Evolutionary conservation across 2,113 vertebrate species (phyloP), one percentile per base, ranked within the genome.

Genomic region (Bujurquina vittata): DNA sequence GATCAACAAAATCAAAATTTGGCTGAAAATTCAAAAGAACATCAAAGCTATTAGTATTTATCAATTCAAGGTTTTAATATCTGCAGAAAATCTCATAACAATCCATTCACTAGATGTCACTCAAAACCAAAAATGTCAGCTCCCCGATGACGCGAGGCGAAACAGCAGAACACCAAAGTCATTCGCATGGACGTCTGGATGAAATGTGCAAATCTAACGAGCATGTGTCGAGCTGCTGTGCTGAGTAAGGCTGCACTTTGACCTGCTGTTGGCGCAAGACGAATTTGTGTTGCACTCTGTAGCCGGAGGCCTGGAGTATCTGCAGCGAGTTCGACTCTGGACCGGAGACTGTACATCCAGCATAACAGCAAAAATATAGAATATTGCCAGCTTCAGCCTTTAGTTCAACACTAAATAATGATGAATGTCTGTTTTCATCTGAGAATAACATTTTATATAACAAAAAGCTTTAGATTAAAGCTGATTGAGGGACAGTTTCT

Each of bases 401-500:
- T 35, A 5, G 35, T 12, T 26, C 74, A 57, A 5, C 61, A 46
- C 54, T 58, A 46, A 56, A 33, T 74, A 33, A 74, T 40, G 22
- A 35, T n/a, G 5, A 55, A 57, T 59, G 3, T 3, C 1, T 40
- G n/a, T 10, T 35, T 65, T 60, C 78, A 37, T 17, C 65, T 72
- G 20, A 72, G 31, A 69, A 29, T 55, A 46, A 29, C 54, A 33
- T 31, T 49, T 84, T 37, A 74, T 69, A 56, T 61, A 10, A 43
- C 49, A 35, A 40, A 23, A 73, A 74, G 61, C 7, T 17, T 62
- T 33, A 72, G 67, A 54, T 72, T 72, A 72, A 29, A 33, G 46
- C 43, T 72, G 67, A 46, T 54, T 10, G 14, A 17, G 84, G 61
- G 17, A 80, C 23, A 33, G 84, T 73, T 18, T 92, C 91, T 4